Evolutionary conservation across 2,113 vertebrate species (phyloP).

Genomic region (Gavialis gangeticus): DNA sequence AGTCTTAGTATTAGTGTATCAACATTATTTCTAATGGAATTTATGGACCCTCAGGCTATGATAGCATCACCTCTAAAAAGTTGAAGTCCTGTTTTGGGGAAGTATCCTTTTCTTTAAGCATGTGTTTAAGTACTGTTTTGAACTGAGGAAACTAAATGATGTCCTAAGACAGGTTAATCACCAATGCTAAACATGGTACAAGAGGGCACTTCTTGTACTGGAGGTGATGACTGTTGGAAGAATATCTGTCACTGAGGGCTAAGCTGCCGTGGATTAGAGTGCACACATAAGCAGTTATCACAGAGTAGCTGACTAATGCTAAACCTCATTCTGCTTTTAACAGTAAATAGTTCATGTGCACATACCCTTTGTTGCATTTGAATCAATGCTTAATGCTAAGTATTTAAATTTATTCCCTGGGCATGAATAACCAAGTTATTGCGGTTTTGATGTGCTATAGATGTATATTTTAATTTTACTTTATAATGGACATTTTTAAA

Average conservation of each 20-base stretch:
- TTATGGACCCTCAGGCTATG: background rate
- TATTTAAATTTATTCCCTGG: background rate
- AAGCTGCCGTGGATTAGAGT: too few species aligned
- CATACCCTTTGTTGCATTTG: background rate
- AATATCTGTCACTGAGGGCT: too few species aligned
- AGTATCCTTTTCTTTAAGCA: background rate
- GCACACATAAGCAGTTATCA: too few species aligned
- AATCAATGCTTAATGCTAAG: background rate
- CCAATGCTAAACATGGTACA: too few species aligned
- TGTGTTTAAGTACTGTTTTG: background rate
- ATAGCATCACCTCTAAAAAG: background rate
- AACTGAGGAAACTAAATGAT: background rate
- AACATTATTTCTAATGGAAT: slow-evolving; percentile 19
- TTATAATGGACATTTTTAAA: slow-evolving; percentile 48
- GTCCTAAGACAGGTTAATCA: background rate
- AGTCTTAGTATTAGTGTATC: slow-evolving; percentile 31
- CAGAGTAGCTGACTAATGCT: too few species aligned
- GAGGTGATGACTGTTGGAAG: too few species aligned
- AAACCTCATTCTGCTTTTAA: too few species aligned
- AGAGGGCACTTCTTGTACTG: too few species aligned
- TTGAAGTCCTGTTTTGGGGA: background rate
- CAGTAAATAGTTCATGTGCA: too few species aligned
- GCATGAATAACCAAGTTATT: slow-evolving; percentile 7
- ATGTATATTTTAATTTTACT: slow-evolving; percentile 14
- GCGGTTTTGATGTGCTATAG: background rate